These are phyloP conservation scores for Calyptomena viridis DNA, from an alignment of 2,113 vertebrate genomes.

Conservation along the genomic window DNA sequence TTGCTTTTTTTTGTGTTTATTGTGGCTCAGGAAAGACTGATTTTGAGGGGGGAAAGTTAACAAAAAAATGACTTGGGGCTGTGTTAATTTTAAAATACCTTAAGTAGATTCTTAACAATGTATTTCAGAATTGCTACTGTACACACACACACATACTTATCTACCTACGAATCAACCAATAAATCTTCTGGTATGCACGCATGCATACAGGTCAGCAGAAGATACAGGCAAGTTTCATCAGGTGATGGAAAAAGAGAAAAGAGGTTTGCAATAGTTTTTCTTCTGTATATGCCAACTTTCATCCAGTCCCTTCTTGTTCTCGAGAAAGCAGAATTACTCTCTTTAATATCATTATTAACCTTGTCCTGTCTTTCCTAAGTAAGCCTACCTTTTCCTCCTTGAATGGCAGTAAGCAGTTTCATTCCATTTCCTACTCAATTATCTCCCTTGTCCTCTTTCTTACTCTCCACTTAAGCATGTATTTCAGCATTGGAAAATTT, in stretches of 20 bases:
- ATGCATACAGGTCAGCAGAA: not conserved
- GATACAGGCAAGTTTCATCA: not conserved
- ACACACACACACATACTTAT: not conserved
- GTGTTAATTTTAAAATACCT: not conserved
- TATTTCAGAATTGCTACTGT: not conserved
- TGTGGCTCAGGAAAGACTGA: not conserved
- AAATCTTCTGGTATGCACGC: not conserved
- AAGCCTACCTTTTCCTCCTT: not conserved
- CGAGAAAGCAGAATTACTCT: not conserved
- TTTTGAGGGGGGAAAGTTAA: not conserved
- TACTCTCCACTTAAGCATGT: not conserved
- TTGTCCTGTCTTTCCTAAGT: not conserved
- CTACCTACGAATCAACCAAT: not conserved
- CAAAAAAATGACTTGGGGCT: not conserved
- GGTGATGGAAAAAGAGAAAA: not conserved
- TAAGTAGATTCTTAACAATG: not conserved
- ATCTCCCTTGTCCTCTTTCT: not conserved
- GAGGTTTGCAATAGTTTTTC: not conserved
- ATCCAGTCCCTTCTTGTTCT: not conserved
- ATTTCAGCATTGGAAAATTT: not conserved
- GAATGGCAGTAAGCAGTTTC: not conserved
- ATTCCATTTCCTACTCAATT: not conserved
- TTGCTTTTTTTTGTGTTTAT: not conserved
- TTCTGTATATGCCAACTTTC: not conserved
- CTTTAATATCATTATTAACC: not conserved